Base-by-base conservation (phyloP, 2,888 invertebrate species). In the Caenorhabditis doughertyi region DNA sequence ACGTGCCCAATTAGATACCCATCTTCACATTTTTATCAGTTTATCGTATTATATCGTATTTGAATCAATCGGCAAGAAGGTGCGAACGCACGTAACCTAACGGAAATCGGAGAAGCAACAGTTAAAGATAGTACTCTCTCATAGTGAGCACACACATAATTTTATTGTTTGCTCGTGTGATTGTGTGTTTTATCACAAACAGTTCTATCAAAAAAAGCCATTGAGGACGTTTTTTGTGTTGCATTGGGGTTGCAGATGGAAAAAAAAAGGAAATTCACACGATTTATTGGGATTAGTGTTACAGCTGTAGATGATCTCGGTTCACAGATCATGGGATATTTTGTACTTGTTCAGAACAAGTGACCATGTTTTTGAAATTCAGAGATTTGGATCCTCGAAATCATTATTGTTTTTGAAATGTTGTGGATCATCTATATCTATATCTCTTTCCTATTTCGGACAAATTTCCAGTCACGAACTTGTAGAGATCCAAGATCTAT, bases 21-120 rank as follows among this genome's bases (percentile, higher is more conserved):
- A n/a, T 29, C 13, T 11, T 42, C 18, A 18, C 4, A 18, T 29
- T 49, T 58, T 25, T 55, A 68, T 27, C 60, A 58, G 44, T 42
- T 73, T 64, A 64, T 72, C 72, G 49, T 53, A 47, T 74, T 74
- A 74, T 74, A 74, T 58, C 56, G 58, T 18, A n/a, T 8, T 47
- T 11, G 47, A 56, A 58, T 49, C 18, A 13, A 39, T 44, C 51
- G 53, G 64, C 5, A 35, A 35, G 42, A 13, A 64, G 58, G 51
- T 76, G 64, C 49, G 67, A 67, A 76, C 51, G 49, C 74, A 65
- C 74, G 67, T 65, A 76, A 76, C 67, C 47, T 35, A 25, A 23
- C 27, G 44, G 56, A 47, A 47, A 23, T 49, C 32, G 55, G 47
- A 56, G 62, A 64, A 67, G 49, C 58, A 18, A 58, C 39, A 42